Percentiles rank a stretch among this genome's conserved stretches.
Evolutionary conservation across 2,797 vertebrate genomes (phyloP).

Genomic region (Selene dorsalis): DNA sequence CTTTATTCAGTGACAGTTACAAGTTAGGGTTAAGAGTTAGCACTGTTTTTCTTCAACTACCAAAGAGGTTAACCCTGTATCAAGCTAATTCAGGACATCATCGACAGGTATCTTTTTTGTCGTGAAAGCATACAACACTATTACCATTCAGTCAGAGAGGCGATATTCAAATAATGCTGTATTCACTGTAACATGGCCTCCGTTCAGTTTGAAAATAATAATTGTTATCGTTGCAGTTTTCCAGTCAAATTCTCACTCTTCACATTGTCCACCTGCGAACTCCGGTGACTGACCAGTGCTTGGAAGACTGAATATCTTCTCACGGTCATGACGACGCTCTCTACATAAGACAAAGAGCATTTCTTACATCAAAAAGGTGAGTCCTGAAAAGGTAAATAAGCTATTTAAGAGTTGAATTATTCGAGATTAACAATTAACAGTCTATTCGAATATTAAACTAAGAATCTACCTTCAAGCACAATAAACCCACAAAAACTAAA

Average conservation of each 20-base stretch:
- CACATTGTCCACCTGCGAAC: conserved; percentile 34
- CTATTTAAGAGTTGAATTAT: not conserved
- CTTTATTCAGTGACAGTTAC: conserved; percentile 15
- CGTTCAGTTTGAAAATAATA: not conserved
- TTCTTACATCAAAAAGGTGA: conserved; percentile 16
- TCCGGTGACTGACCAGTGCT: conserved; percentile 28
- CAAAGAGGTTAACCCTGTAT: too few relatives aligned
- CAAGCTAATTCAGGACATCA: too few relatives aligned
- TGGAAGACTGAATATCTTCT: conserved; percentile 84
- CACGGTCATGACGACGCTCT: conserved; percentile 88
- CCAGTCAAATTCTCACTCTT: conserved; percentile 33
- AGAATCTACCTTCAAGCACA: not conserved
- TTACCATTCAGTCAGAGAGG: not conserved
- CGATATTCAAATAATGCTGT: too few relatives aligned
- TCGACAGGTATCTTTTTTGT: not conserved
- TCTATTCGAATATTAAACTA: not conserved
- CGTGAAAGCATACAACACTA: not conserved
- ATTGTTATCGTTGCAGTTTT: conserved; percentile 34
- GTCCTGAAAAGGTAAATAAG: not conserved
- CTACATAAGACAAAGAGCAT: conserved; percentile 61
- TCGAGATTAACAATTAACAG: not conserved
- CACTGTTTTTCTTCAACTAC: not conserved
- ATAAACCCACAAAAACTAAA: not conserved
- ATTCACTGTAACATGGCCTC: not conserved
- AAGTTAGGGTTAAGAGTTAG: too few relatives aligned